A percentile compares a stretch with the other conserved stretches of the same genome.
phyloP scores from a whole-genome alignment of 2,113 vertebrate species.

The Zeus faber region DNA sequence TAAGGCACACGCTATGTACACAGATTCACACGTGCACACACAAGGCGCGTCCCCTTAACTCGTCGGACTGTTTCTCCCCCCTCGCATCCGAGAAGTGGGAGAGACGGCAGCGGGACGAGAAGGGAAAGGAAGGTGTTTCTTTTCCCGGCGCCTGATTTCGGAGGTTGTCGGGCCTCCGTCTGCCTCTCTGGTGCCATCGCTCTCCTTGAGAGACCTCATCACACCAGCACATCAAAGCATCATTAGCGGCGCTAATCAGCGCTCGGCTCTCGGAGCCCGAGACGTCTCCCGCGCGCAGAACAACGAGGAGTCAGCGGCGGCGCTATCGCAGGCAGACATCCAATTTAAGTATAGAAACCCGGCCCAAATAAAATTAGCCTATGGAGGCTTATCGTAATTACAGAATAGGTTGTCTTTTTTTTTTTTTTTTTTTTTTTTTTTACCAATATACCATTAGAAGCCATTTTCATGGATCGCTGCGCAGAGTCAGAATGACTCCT shows the following conservation, averaged over 20 bases:
- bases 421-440: too few relatives aligned
- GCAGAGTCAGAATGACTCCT: too few relatives aligned
- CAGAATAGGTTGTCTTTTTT: constrained; percentile 11
- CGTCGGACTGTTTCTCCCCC: too few relatives aligned
- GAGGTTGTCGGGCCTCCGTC: neutral
- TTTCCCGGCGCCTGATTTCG: too few relatives aligned
- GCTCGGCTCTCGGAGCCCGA: neutral
- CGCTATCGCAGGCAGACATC: neutral
- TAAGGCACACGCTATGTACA: too few relatives aligned
- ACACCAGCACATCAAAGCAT: constrained; percentile 17
- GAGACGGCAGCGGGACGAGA: neutral
- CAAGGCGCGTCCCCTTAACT: too few relatives aligned
- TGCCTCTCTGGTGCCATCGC: neutral
- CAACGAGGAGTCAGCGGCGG: neutral
- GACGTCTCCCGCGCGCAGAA: constrained; percentile 3
- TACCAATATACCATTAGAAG: too few relatives aligned
- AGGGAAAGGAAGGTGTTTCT: neutral
- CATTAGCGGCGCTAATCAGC: constrained; percentile 14
- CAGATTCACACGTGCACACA: too few relatives aligned
- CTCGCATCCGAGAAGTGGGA: neutral
- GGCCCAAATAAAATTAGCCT: constrained; percentile 2
- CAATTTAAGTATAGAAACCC: constrained; percentile 14
- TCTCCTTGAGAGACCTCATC: constrained; percentile 8
- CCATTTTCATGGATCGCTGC: too few relatives aligned
- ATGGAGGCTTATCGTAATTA: neutral